Base-by-base conservation (phyloP, 2,113 vertebrate species). In the Oncorhynchus mykiss region DNA sequence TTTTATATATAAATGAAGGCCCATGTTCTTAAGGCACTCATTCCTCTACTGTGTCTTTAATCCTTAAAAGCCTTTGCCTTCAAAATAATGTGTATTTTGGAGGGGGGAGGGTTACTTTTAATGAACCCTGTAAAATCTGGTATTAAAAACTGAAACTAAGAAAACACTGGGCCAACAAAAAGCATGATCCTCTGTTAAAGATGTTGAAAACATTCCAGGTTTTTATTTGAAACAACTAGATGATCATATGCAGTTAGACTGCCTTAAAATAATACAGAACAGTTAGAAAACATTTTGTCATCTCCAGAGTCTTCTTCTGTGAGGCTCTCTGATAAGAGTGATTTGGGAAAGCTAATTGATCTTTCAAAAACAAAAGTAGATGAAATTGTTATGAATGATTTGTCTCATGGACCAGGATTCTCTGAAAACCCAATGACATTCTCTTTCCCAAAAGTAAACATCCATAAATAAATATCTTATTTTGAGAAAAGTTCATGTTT, bases 121-220 rank as follows among this genome's bases (percentile, higher is more conserved):
- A 82, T 84, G 84, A 85, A 87, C 78, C 80, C 75, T 80, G 80
- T 87, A 76, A 82, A 84, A 77, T 74, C 67, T 78, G 76, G 60
- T 73, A 78, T 82, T 82, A 82, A 83, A 79, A 69, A 76, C 70
- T 68, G 72, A 72, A 77, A 80, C 70, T 80, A 72, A 75, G 57
- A 71, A 49, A 84, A 79, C 74, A 75, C 66, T 80, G 62, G 72
- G 45, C 71, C 54, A 48, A 71, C 45, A 76, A 71, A 76, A 73
- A 70, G 29, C 71, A 67, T 78, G 72, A 71, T 78, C 70, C 75
- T 85, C 45, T 57, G 59, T 34, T 70, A 76, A 80, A 80, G 71
- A 80, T 78, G 79, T 84, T 80, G 73, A 85, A 80, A 80, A 77
- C 59, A 34, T 80, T 85, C 77, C 75, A 68, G 39, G 72, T 7